Conservation (phyloP, 2,888 invertebrate genomes). For the Drosophila helvetica region DNA sequence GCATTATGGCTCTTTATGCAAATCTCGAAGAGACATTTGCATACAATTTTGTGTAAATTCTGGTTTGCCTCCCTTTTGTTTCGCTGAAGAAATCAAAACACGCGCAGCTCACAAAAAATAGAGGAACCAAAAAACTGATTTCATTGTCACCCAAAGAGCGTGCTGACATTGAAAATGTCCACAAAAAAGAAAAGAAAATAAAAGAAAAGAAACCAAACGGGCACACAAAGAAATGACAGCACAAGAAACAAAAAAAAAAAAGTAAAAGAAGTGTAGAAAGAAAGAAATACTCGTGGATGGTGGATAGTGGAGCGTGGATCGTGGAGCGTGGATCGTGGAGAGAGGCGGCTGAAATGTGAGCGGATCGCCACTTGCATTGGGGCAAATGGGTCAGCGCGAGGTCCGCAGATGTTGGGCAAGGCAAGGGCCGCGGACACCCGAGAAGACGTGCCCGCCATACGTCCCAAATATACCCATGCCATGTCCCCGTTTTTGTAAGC, state of each 20-base stretch:
- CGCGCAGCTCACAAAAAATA: conserved; percentile 40
- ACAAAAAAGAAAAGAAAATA: conserved; percentile 24
- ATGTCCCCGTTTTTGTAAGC: conserved; percentile 1
- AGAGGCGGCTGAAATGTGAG: conserved; percentile 62
- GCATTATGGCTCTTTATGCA: conserved; percentile 43
- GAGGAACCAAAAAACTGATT: conserved; percentile 47
- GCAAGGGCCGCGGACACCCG: conserved; percentile 47
- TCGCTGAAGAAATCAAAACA: conserved; percentile 52
- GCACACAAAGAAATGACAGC: conserved; percentile 8
- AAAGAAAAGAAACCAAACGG: conserved; percentile 18
- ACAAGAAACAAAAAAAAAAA: conserved; percentile 16
- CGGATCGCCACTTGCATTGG: conserved; percentile 58
- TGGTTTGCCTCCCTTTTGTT: conserved; percentile 34
- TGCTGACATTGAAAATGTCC: conserved; percentile 68
- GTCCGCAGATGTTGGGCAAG: conserved; percentile 65
- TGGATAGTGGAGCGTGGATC: not conserved
- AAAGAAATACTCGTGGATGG: not conserved
- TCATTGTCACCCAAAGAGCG: conserved; percentile 62
- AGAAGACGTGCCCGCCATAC: conserved; percentile 65
- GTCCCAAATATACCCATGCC: conserved; percentile 27
- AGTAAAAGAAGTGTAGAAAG: conserved; percentile 9
- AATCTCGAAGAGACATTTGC: conserved; percentile 54
- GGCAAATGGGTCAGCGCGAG: conserved; percentile 67
- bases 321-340: not conserved
- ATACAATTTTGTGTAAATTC: conserved; percentile 62